Evolutionary conservation across 2,888 invertebrate species (phyloP).

Genomic region (Microplitis manilae): DNA sequence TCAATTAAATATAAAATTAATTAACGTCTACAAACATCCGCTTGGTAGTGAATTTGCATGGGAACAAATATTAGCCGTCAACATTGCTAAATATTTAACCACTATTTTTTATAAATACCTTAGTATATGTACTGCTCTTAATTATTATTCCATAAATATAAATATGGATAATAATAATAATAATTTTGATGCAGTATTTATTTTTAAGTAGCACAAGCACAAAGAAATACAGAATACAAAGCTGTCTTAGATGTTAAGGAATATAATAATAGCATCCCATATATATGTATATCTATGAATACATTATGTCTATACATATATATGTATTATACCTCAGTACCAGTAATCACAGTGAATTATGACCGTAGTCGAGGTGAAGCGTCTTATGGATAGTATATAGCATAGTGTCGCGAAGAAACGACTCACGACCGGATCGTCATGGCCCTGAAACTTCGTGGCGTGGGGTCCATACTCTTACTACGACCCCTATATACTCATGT

Average conservation of each 20-base stretch:
- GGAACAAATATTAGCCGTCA: neutral
- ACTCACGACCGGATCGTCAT: constrained; percentile 38
- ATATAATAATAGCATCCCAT: neutral
- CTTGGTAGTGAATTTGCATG: neutral
- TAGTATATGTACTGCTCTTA: too few relatives aligned
- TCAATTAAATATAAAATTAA: constrained; percentile 6
- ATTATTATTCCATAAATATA: neutral
- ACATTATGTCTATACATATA: neutral
- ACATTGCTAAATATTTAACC: neutral
- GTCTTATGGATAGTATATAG: constrained; percentile 21
- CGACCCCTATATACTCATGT: neutral
- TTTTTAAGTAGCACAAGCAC: neutral
- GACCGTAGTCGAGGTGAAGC: constrained; percentile 45
- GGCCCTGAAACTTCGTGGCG: constrained; percentile 41
- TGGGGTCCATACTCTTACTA: constrained; percentile 33
- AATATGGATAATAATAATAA: neutral
- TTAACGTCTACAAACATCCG: neutral
- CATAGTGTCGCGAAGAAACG: constrained; percentile 32
- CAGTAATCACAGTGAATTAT: constrained; percentile 56
- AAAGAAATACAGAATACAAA: neutral
- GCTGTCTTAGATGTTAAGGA: neutral
- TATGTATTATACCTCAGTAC: constrained; percentile 30
- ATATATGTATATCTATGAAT: constrained; percentile 15
- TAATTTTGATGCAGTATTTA: neutral
- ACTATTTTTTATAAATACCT: neutral